Conservation (phyloP, 2,113 vertebrate genomes). For the Rhinopomastus cyanomelas region DNA sequence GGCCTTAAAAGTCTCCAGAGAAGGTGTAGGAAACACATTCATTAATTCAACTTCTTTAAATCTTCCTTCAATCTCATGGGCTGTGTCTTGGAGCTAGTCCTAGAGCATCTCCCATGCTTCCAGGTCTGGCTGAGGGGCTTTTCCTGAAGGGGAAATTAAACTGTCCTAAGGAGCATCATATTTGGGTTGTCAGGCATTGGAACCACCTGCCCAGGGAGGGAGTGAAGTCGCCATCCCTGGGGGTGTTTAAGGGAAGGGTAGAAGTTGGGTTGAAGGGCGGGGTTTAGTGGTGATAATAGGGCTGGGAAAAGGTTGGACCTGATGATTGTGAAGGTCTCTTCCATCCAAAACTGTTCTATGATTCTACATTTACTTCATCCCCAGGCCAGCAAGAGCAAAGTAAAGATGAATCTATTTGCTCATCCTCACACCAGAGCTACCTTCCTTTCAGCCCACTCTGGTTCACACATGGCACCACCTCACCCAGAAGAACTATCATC, state of each 20-base stretch:
- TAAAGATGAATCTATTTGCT: neutral
- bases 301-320: too few species aligned
- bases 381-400: neutral
- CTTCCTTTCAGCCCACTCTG: accelerated
- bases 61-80: neutral
- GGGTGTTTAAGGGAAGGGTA: too few species aligned
- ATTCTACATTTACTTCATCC: too few species aligned
- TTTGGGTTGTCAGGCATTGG: too few species aligned
- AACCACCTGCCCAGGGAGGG: too few species aligned
- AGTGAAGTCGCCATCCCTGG: too few species aligned
- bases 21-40: conserved; percentile 5
- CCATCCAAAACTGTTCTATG: too few species aligned
- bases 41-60: neutral
- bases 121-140: neutral
- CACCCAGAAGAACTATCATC: neutral
- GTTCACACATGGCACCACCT: neutral
- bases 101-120: neutral
- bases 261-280: too few species aligned
- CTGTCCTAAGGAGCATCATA: neutral
- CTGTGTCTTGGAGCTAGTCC: neutral
- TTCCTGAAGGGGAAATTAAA: neutral
- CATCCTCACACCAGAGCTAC: neutral
- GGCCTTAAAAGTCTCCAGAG: too few species aligned
- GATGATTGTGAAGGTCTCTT: too few species aligned
- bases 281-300: too few species aligned